Evolutionary conservation across 2,888 invertebrate genomes (phyloP), one percentile per base, ranked within the genome.

Genomic region (Mesochorus sp.): DNA sequence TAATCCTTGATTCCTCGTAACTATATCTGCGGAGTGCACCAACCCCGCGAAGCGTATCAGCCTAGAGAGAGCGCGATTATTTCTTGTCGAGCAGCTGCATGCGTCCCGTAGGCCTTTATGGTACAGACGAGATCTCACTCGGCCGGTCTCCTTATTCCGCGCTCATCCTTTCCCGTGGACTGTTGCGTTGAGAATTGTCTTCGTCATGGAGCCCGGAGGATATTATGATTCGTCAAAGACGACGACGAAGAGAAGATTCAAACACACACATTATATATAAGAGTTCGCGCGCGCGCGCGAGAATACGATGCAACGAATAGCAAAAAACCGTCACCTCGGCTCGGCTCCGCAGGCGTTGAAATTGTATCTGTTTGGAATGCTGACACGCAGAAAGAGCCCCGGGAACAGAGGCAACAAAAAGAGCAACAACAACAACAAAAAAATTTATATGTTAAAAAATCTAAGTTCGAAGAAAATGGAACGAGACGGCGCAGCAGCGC

Each of bases 1-100:
- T 71, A 71, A 71, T 71, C 24, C 71, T 61, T 26, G 44, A 44
- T 71, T 71, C 66, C 71, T 57, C 76, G 19, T 55, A 55, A 55
- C 55, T n/a, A 59, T 59, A 42, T 24, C 3, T 14, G 42, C 42
- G 24, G 59, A 59, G 26, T 39, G 34, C 34, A n/a, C 12, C n/a
- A 37, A 12, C 19, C 34, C 21, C 14, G n/a, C n/a, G 34, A 14
- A 37, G 55, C 55, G 21, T 31, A 53, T 37, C 37, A 21, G 6
- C 19, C 55, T 21, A 17, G 10, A n/a, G n/a, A n/a, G n/a, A 55
- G 12, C 17, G 39, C 14, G 14, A 14, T 26, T 42, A 24, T 42
- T 59, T 59, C 39, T 59, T 42, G 42, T 59, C 42, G 59, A 59
- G 59, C 59, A 57, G 57, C 57, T 57, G 57, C n/a, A n/a, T n/a